A percentile compares a stretch with the other conserved stretches of the same genome.
phyloP scores from a whole-genome alignment of 1,140 invertebrate genomes.

The Drosophila triauraria region DNA sequence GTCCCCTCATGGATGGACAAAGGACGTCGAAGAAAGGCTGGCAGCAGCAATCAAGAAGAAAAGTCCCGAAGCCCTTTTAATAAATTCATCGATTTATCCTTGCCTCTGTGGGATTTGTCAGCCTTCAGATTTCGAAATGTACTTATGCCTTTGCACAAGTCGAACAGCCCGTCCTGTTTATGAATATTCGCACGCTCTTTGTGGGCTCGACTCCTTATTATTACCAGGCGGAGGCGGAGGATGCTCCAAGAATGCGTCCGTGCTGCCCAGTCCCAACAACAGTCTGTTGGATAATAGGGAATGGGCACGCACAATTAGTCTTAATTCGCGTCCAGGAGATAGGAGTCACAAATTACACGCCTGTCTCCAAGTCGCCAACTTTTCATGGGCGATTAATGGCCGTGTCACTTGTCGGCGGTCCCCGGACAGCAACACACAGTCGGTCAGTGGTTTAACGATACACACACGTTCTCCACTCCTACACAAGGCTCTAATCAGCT shows the following conservation, averaged over 20 bases:
- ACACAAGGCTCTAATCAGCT: conserved; percentile 36
- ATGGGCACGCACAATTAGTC: conserved; percentile 30
- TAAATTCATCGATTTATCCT: conserved; percentile 60
- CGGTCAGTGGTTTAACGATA: neutral
- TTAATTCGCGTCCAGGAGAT: neutral
- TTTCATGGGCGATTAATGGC: conserved; percentile 23
- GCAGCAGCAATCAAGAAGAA: conserved; percentile 7
- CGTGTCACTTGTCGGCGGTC: conserved; percentile 14
- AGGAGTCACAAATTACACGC: neutral
- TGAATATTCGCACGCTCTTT: conserved; percentile 33
- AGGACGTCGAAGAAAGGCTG: neutral
- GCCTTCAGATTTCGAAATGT: too few relatives aligned
- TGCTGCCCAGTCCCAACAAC: neutral
- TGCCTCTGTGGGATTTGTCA: too few relatives aligned
- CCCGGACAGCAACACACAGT: too few relatives aligned
- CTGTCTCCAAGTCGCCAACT: neutral
- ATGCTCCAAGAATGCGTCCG: too few relatives aligned
- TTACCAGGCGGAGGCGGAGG: too few relatives aligned
- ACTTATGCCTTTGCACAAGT: too few relatives aligned
- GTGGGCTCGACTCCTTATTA: conserved; percentile 4
- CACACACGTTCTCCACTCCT: neutral
- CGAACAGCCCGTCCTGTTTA: neutral
- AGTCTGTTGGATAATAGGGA: neutral
- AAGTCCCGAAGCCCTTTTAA: conserved; percentile 11
- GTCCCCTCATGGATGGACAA: conserved; percentile 3